phyloP scores from a whole-genome alignment of 2,797 vertebrate species.

The Eutrigla gurnardus region DNA sequence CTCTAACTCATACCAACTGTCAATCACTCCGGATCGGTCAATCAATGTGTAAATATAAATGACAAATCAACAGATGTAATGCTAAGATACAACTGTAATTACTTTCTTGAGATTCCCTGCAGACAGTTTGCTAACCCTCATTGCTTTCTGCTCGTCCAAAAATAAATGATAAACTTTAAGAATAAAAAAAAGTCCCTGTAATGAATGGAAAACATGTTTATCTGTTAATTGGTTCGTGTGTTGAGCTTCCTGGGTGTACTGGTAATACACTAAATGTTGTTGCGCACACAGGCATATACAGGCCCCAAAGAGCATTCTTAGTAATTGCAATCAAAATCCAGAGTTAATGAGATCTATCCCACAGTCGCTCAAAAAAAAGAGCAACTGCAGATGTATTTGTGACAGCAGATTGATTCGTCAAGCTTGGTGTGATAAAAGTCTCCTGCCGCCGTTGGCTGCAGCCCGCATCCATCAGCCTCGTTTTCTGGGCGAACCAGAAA shows the following conservation, averaged over 20 bases:
- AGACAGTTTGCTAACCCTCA: background rate
- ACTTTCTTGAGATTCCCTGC: slow-evolving; percentile 26
- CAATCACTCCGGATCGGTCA: slow-evolving; percentile 33
- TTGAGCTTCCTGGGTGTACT: slow-evolving; percentile 15
- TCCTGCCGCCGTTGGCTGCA: slow-evolving; percentile 14
- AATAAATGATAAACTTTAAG: slow-evolving; percentile 17
- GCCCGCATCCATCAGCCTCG: slow-evolving; percentile 30
- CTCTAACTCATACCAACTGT: slow-evolving; percentile 18
- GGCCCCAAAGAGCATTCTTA: slow-evolving; percentile 1
- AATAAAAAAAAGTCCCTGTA: background rate
- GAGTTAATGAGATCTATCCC: slow-evolving; percentile 48
- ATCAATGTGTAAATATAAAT: slow-evolving; percentile 43
- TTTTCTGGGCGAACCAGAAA: slow-evolving; percentile 3
- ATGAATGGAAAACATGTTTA: slow-evolving; percentile 37
- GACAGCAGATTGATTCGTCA: slow-evolving; percentile 35
- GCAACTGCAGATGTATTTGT: slow-evolving; percentile 19
- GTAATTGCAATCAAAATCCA: slow-evolving; percentile 50
- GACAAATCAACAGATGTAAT: slow-evolving; percentile 50
- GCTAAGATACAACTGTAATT: slow-evolving; percentile 42
- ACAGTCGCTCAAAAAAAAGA: slow-evolving; percentile 8
- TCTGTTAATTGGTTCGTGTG: slow-evolving; percentile 40
- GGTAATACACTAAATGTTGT: slow-evolving; percentile 28
- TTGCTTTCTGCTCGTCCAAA: background rate
- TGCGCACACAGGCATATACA: slow-evolving; percentile 3
- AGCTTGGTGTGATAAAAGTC: slow-evolving; percentile 20